Conservation (phyloP, 1,140 invertebrate genomes). For the Stegodyphus dumicola region DNA sequence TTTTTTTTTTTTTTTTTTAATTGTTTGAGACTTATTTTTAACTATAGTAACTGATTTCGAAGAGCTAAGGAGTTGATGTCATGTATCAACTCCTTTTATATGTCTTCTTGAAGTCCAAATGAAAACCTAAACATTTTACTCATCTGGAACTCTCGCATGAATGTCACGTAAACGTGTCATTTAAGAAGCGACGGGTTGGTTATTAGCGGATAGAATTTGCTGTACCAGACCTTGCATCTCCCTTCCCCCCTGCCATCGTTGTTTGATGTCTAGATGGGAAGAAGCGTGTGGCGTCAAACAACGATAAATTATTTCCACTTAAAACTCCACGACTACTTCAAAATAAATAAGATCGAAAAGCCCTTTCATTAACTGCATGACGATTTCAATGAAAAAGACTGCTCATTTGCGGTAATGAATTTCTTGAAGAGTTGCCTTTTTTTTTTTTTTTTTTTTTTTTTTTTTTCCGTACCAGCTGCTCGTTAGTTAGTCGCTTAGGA, state of each 20-base stretch:
- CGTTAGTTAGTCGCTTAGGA: too few relatives aligned
- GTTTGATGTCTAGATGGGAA: constrained; percentile 23
- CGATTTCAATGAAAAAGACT: background rate
- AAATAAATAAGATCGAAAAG: constrained; percentile 51
- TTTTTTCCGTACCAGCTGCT: too few relatives aligned
- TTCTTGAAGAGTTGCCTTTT: background rate
- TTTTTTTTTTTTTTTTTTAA: too few relatives aligned
- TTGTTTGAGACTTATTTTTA: too few relatives aligned
- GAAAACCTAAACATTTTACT: background rate
- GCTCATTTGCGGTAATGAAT: background rate
- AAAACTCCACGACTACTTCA: constrained; percentile 15
- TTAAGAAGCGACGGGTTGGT: constrained; percentile 25
- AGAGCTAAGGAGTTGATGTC: too few relatives aligned
- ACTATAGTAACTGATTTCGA: too few relatives aligned
- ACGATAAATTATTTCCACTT: constrained; percentile 55
- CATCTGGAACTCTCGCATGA: constrained; percentile 18
- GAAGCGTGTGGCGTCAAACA: constrained; percentile 18
- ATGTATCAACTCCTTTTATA: background rate
- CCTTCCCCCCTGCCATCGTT: background rate
- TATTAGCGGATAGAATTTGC: constrained; percentile 15
- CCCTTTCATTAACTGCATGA: background rate
- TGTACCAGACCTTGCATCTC: too few relatives aligned
- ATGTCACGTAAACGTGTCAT: constrained; percentile 56
- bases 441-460: too few relatives aligned
- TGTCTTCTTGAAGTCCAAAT: background rate